A percentile compares a stretch with the other conserved stretches of the same genome.
These are phyloP conservation scores for Meta bourneti DNA, from an alignment of 2,888 invertebrate species.

Conservation along the genomic window DNA sequence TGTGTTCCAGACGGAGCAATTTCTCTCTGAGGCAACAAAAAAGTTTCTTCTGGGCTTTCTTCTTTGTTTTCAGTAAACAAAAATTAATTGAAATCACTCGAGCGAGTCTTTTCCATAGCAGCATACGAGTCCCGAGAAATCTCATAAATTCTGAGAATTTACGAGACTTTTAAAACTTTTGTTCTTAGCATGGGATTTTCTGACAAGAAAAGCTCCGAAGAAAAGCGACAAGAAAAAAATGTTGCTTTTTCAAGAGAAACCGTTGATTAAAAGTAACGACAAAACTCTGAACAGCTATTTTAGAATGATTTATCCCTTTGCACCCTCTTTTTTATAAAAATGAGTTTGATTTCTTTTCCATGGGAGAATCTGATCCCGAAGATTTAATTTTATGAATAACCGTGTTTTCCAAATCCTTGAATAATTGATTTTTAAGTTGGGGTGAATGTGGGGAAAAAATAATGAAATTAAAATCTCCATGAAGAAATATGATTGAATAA, in stretches of 20 bases:
- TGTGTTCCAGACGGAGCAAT: not conserved
- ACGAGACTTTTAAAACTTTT: slow-evolving; percentile 42
- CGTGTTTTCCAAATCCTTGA: slow-evolving; percentile 16
- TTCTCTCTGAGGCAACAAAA: not conserved
- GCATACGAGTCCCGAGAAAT: slow-evolving; percentile 36
- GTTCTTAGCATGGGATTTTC: slow-evolving; percentile 51
- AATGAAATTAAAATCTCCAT: slow-evolving; percentile 26
- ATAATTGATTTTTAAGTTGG: slow-evolving; percentile 51
- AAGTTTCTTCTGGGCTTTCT: not conserved
- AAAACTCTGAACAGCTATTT: slow-evolving; percentile 42
- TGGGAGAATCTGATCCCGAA: not conserved
- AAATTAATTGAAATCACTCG: slow-evolving; percentile 56
- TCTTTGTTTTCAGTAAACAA: slow-evolving; percentile 15
- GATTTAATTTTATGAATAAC: slow-evolving; percentile 32
- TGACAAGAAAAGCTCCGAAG: not conserved
- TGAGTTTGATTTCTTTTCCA: not conserved
- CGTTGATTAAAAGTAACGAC: slow-evolving; percentile 54
- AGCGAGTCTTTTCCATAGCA: not conserved
- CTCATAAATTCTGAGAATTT: slow-evolving; percentile 58
- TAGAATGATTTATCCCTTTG: slow-evolving; percentile 38
- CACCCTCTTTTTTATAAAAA: slow-evolving; percentile 14
- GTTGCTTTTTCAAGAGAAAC: slow-evolving; percentile 6
- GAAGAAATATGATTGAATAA: slow-evolving; percentile 47
- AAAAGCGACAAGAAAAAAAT: slow-evolving; percentile 3
- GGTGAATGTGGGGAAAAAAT: not conserved